Evolutionary conservation across 1,140 invertebrate species (phyloP).

Genomic region (Portunus trituberculatus): DNA sequence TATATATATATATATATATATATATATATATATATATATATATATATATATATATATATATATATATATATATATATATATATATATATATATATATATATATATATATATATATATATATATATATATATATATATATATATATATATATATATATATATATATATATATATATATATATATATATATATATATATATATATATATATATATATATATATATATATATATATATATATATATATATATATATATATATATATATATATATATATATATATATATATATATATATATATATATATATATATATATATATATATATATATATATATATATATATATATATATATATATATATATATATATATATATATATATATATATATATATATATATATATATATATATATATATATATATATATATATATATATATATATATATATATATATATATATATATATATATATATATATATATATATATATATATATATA

Average conservation of each 20-base stretch:
- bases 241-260: conserved; percentile 8
- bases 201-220: conserved; percentile 43
- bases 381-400: too few species aligned
- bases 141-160: conserved; percentile 43
- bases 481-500: too few species aligned
- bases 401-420: too few species aligned
- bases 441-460: too few species aligned
- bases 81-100: conserved; percentile 43
- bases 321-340: too few species aligned
- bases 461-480: too few species aligned
- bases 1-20: conserved; percentile 43
- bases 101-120: conserved; percentile 36
- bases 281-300: too few species aligned
- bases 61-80: conserved; percentile 43
- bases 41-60: conserved; percentile 43
- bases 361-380: too few species aligned
- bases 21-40: conserved; percentile 41
- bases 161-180: conserved; percentile 43
- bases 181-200: conserved; percentile 41
- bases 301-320: too few species aligned
- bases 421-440: too few species aligned
- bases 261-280: too few species aligned
- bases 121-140: background rate
- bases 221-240: conserved; percentile 43
- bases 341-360: too few species aligned